phyloP scores from a whole-genome alignment of 2,888 invertebrate species.

The Drosophila melanosoma region DNA sequence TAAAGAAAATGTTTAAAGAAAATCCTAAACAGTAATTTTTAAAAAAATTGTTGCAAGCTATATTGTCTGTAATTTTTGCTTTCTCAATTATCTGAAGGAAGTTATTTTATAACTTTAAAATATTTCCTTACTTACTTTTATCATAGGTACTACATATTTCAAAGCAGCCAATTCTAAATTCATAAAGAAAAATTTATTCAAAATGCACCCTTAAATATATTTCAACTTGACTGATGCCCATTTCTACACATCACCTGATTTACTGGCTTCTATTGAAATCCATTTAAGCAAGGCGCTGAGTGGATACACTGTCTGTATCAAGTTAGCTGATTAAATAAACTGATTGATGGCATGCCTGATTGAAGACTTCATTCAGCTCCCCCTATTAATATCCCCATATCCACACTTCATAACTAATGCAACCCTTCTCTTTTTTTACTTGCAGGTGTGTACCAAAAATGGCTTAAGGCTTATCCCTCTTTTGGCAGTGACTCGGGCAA shows the following conservation, averaged over 20 bases:
- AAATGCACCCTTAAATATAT: conserved; percentile 7
- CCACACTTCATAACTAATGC: conserved; percentile 60
- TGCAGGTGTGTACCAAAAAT: conserved; percentile 68
- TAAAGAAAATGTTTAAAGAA: too few relatives aligned
- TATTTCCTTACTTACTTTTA: neutral
- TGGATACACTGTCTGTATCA: conserved; percentile 36
- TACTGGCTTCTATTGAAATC: conserved; percentile 25
- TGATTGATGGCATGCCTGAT: conserved; percentile 74
- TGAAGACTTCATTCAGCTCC: conserved; percentile 58
- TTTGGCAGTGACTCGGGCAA: conserved; percentile 38
- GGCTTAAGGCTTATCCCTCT: conserved; percentile 43
- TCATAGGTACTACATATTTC: neutral
- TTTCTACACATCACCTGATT: conserved; percentile 10
- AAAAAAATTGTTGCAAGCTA: too few relatives aligned
- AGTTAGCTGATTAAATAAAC: conserved; percentile 70
- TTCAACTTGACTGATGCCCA: neutral
- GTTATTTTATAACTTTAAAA: neutral
- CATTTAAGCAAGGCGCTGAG: conserved; percentile 24
- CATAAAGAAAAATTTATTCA: neutral
- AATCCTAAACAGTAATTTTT: too few relatives aligned
- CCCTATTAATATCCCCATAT: conserved; percentile 4
- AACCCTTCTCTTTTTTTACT: conserved; percentile 62
- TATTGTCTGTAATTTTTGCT: neutral
- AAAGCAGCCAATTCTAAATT: neutral
- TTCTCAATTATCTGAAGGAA: neutral